Percentiles rank a stretch among this genome's conserved stretches.
phyloP scores from a whole-genome alignment of 2,113 vertebrate species.

The Cephalopterus ornatus region DNA sequence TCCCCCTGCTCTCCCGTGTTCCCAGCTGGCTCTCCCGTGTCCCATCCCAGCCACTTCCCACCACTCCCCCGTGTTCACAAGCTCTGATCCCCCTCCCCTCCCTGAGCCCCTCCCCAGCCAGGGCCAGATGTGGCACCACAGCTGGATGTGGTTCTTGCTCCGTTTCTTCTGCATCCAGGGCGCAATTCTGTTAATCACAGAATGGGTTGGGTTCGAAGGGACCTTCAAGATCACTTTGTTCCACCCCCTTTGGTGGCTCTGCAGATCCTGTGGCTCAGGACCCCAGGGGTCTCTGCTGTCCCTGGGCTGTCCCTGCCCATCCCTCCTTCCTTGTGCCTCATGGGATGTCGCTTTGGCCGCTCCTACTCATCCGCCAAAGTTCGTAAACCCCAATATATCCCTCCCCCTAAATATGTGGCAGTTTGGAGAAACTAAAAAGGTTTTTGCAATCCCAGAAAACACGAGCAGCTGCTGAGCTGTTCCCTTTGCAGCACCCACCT shows the following conservation, averaged over 20 bases:
- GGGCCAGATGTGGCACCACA: not conserved
- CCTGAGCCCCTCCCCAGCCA: not conserved
- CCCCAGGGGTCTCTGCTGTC: not conserved
- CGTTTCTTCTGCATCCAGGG: not conserved
- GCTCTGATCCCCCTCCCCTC: not conserved
- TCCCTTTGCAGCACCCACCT: not conserved
- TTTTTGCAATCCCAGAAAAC: not conserved
- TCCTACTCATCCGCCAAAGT: not conserved
- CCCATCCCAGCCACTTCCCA: not conserved
- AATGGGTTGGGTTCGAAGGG: no score
- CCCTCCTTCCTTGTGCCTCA: not conserved
- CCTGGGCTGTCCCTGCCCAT: not conserved
- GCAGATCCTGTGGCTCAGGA: not conserved
- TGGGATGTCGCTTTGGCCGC: not conserved
- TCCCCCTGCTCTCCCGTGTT: rapidly evolving
- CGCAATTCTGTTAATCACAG: no score
- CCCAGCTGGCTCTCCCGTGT: rapidly evolving
- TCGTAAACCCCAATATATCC: not conserved
- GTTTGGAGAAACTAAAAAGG: not conserved
- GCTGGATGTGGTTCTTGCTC: not conserved
- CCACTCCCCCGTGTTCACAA: not conserved
- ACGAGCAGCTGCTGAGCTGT: not conserved
- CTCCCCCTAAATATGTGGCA: not conserved
- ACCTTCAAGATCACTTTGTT: no score
- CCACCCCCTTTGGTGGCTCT: not conserved